These are phyloP conservation scores for Acrossocheilus fasciatus DNA, from an alignment of 2,797 vertebrate genomes.

Conservation along the genomic window DNA sequence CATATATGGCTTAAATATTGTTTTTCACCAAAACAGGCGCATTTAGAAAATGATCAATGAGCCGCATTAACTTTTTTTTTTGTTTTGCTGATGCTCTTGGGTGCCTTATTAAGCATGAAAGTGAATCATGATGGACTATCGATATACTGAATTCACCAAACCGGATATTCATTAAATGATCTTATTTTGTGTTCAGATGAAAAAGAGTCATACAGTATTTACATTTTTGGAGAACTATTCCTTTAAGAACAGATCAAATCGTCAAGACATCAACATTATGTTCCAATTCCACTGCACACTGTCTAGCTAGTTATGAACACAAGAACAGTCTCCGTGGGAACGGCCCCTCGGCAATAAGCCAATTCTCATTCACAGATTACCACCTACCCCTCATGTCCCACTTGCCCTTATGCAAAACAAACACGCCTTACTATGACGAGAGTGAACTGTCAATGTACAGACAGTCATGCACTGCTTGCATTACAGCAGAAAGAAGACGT, in stretches of 20 bases:
- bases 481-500: neutral
- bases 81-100: neutral
- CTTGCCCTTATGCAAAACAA: conserved; percentile 23
- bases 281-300: neutral
- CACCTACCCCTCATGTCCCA: conserved; percentile 23
- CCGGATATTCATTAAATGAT: neutral
- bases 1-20: neutral
- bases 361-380: conserved; percentile 43
- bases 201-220: neutral
- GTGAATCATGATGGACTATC: neutral
- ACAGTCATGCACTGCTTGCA: neutral
- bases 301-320: neutral
- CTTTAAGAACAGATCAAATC: neutral
- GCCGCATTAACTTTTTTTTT: neutral
- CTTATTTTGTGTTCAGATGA: neutral
- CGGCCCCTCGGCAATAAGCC: neutral
- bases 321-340: neutral
- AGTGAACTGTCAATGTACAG: neutral
- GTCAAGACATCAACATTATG: neutral
- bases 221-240: too few species aligned
- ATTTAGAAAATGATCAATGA: neutral
- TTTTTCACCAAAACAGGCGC: neutral
- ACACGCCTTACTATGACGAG: neutral
- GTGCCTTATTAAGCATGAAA: neutral
- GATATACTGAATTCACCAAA: neutral